Evolutionary conservation across 2,888 invertebrate genomes (phyloP).

Genomic region (Pecten maximus): DNA sequence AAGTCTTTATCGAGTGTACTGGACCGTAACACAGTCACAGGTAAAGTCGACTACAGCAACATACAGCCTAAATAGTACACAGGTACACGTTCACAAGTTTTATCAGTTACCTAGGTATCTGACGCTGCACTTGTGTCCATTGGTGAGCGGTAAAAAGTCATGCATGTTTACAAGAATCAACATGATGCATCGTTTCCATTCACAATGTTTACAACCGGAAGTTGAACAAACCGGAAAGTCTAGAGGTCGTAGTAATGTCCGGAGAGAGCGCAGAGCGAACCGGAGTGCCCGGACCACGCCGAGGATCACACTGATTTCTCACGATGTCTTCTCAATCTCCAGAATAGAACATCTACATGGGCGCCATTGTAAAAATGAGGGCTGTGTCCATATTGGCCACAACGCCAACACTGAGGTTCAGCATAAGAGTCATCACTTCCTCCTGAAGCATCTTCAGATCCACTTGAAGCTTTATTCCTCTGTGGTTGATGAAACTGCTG

Average conservation of each 20-base stretch:
- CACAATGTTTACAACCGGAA: too few relatives aligned
- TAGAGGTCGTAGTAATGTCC: neutral
- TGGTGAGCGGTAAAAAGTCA: too few relatives aligned
- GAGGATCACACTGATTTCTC: neutral
- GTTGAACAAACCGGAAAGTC: neutral
- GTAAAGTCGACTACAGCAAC: neutral
- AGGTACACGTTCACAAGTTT: neutral
- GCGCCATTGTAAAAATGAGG: conserved; percentile 22
- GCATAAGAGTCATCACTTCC: too few relatives aligned
- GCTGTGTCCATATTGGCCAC: neutral
- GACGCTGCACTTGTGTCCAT: neutral
- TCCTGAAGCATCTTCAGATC: too few relatives aligned
- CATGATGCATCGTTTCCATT: too few relatives aligned
- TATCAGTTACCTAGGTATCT: neutral
- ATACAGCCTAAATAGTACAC: too few relatives aligned
- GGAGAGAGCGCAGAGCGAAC: neutral
- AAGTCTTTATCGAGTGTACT: neutral
- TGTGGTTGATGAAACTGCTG: too few relatives aligned
- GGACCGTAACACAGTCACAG: neutral
- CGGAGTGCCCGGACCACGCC: neutral
- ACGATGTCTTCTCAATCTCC: neutral
- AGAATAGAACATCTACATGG: conserved; percentile 9
- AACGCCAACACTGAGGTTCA: too few relatives aligned
- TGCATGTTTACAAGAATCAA: too few relatives aligned
- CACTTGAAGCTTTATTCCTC: too few relatives aligned